Evolutionary conservation across 2,113 vertebrate genomes (phyloP), one percentile per base, ranked within the genome.

Genomic region (Cynoglossus semilaevis): DNA sequence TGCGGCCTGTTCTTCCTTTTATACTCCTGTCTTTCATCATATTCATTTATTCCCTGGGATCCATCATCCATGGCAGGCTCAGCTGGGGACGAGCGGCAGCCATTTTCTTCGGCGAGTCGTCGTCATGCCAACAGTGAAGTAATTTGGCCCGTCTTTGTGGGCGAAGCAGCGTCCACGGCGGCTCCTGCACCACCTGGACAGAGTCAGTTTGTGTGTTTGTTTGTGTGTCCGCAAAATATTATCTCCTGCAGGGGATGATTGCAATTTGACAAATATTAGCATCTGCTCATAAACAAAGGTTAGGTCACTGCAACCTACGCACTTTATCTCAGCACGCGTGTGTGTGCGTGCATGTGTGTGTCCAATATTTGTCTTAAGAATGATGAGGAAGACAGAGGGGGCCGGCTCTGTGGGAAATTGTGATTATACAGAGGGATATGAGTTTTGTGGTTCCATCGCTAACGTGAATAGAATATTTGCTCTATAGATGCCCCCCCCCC

Each of bases 231-330:
- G 2, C 22, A 42, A 75, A 46, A 62, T 50, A 84, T 75, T 67
- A 72, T 74, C 67, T 55, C 62, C 55, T 57, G 59, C 18, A 53
- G 45, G 19, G 51, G 12, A 40, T 70, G 65, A 80, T 73, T 74
- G 53, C 81, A 79, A 80, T 82, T 76, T 81, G 70, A 80, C 79
- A 82, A 74, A 77, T 76, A 80, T 75, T 84, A 82, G 79, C 84
- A 82, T 80, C 59, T 84, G 79, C 74, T 82, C 74, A 70, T 84
- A 74, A 70, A 80, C 72, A 80, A 61, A 81, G 69, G 63, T 59
- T 62, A 63, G 69, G 74, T 80, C 77, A 73, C 63, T 54, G n/a
- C 47, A 19, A 47, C 58, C 53, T 8, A 51, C 65, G 66, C 65
- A 59, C 67, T 70, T 63, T 58, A 44, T 81, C 58, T 55, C 19